These are phyloP conservation scores for Zygaena filipendulae DNA, from an alignment of 2,888 invertebrate genomes.

Conservation along the genomic window DNA sequence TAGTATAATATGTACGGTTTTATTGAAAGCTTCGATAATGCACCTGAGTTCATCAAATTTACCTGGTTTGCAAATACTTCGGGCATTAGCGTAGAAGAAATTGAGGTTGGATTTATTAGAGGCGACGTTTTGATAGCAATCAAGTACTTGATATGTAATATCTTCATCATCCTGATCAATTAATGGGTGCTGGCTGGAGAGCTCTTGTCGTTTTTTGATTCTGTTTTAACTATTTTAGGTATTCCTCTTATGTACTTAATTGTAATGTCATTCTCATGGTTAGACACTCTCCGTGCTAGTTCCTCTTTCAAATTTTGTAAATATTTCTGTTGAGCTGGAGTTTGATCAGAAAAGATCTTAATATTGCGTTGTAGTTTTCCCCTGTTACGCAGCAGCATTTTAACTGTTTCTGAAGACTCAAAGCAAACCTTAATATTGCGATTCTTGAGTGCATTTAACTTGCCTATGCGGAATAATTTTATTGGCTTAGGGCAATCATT, in stretches of 20 bases:
- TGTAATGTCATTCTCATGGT: constrained; percentile 9
- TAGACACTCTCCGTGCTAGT: constrained; percentile 1
- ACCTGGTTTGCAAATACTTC: constrained; percentile 6
- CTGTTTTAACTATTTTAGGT: constrained; percentile 5
- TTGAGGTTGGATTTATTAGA: no score
- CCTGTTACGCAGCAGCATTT: constrained; percentile 9
- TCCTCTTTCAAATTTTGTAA: constrained; percentile 10
- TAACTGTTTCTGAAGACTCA: constrained; percentile 3
- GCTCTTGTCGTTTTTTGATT: constrained; percentile 5
- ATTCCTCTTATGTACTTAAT: constrained; percentile 10
- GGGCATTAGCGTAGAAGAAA: constrained; percentile 9
- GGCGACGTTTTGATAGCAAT: neutral
- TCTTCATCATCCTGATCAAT: no score
- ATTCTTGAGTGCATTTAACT: constrained; percentile 8
- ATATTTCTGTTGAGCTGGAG: constrained; percentile 10
- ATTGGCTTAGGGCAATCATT: constrained; percentile 7
- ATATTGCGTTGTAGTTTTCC: constrained; percentile 5
- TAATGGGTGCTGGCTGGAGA: neutral
- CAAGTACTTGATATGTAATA: constrained; percentile 4
- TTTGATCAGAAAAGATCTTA: constrained; percentile 12
- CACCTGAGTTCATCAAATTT: constrained; percentile 6
- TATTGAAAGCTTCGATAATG: constrained; percentile 2
- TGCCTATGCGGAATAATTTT: constrained; percentile 11
- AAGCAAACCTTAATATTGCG: constrained; percentile 13
- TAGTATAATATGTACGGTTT: constrained; percentile 4